Base-by-base conservation (phyloP, 2,113 vertebrate genomes). In the Promerops cafer region DNA sequence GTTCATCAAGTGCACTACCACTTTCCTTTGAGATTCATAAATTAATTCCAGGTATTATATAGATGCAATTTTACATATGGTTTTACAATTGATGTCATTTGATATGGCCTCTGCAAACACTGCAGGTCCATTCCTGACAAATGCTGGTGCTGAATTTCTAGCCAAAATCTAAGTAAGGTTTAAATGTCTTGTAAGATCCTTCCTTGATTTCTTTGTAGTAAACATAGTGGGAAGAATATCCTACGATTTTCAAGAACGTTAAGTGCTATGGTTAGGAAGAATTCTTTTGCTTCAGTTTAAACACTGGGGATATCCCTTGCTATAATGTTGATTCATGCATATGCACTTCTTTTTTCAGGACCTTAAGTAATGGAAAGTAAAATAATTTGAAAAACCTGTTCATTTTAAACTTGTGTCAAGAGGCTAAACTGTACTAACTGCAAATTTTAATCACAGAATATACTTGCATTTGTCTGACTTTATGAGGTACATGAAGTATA, bases 391-490 rank as follows among this genome's bases (percentile, higher is more conserved):
- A 95, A 97, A 96, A 90, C 61, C 83, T 95, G 75, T 88, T 97
- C 45, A 66, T 95, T 97, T 96, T 93, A 96, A 95, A 94, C 76
- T 96, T 93, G 69, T 97, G 86, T 94, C 94, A 97, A 96, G 88
- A 97, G 79, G 89, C 86, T 97, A 97, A 97, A 94, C 64, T 92
- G 92, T 45, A 80, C 28, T 75, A 95, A 96, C 69, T 96, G 88
- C 66, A 91, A 91, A 90, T 96, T 97, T 97, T 97, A 97, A 97
- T 98, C 94, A 96, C 92, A 91, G 69, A 92, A 97, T 97, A 96
- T 78, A 94, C 77, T 94, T 90, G 75, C 66, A 95, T 97, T 94
- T 97, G 80, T 95, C 88, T 92, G 78, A 83, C 94, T 97, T 97
- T 94, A 97, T 70, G 52, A 97, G 85, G 83, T 82, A 87, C 92